phyloP scores from a whole-genome alignment of 1,140 invertebrate species.

The Rhopalosiphum maidis region DNA sequence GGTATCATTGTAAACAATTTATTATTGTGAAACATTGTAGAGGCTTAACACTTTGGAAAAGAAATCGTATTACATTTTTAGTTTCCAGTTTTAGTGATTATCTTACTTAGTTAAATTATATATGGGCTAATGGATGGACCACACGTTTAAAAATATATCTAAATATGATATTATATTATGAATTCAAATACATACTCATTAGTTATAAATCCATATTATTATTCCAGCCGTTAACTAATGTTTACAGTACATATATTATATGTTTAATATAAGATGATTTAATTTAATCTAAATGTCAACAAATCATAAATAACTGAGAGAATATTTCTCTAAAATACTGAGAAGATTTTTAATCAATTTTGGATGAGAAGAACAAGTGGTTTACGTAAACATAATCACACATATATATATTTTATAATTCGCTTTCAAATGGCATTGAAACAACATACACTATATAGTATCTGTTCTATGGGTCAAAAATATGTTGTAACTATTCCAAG shows the following conservation, averaged over 20 bases:
- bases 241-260: background rate
- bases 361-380: background rate
- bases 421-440: conserved; percentile 42
- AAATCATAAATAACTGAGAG: background rate
- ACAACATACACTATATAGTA: background rate
- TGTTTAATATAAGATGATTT: background rate
- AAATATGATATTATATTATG: background rate
- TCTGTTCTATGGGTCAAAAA: background rate
- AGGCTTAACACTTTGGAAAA: background rate
- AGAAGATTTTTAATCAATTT: background rate
- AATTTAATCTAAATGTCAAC: background rate
- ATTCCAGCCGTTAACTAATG: background rate
- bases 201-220: background rate
- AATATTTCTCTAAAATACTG: background rate
- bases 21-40: background rate
- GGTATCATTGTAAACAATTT: background rate
- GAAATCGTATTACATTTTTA: background rate
- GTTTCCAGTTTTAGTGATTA: background rate
- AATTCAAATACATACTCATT: background rate
- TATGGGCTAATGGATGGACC: background rate
- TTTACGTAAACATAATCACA: conserved; percentile 16
- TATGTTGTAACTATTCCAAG: conserved; percentile 13
- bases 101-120: background rate
- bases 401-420: background rate
- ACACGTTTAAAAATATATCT: background rate